phyloP scores from a whole-genome alignment of 2,888 invertebrate genomes.

The Eulithis prunata region DNA sequence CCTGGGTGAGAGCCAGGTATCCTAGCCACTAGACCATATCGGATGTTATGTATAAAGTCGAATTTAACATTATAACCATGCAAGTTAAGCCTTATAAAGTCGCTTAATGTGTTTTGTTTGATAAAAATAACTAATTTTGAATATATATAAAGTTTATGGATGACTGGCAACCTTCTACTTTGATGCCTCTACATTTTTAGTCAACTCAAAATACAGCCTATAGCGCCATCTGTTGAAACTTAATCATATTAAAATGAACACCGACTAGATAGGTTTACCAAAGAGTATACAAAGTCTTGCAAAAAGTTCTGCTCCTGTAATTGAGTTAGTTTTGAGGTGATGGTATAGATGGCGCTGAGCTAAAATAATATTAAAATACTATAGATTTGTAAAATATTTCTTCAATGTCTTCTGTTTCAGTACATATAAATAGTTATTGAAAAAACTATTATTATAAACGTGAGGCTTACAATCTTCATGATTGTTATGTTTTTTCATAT shows the following conservation, averaged over 20 bases:
- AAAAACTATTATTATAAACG: too few species aligned
- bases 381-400: too few species aligned
- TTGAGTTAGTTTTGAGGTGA: not conserved
- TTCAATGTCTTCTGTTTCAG: too few species aligned
- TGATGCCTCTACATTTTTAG: too few species aligned
- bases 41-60: slow-evolving; percentile 38
- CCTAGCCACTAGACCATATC: slow-evolving; percentile 88
- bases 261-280: not conserved
- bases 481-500: too few species aligned
- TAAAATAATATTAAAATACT: not conserved
- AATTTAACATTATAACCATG: slow-evolving; percentile 6
- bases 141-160: too few species aligned
- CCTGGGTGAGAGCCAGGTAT: slow-evolving; percentile 90
- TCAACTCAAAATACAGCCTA: not conserved
- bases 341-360: not conserved
- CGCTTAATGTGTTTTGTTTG: too few species aligned
- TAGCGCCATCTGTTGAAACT: slow-evolving; percentile 12
- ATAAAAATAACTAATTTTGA: too few species aligned
- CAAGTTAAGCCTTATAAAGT: not conserved
- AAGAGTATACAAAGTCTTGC: not conserved
- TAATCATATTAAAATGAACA: not conserved
- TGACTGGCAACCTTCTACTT: too few species aligned
- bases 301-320: not conserved
- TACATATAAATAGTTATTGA: too few species aligned
- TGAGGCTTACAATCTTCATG: too few species aligned